Percentiles rank a stretch among this genome's conserved stretches.
These are phyloP conservation scores for Mormyrus lacerda DNA, from an alignment of 2,113 vertebrate species.

Conservation along the genomic window DNA sequence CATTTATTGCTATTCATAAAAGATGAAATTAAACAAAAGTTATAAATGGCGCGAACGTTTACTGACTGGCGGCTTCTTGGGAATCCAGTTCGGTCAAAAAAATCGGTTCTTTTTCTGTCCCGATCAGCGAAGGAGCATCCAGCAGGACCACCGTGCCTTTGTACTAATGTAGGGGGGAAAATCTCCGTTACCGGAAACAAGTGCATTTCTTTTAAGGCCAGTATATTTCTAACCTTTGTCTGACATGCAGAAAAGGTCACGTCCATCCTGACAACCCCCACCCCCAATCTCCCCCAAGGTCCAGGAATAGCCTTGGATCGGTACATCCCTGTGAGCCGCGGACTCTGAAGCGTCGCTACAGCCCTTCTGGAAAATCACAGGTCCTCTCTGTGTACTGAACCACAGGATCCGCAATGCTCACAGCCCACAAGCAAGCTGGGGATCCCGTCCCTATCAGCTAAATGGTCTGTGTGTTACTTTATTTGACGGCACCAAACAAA, in stretches of 20 bases:
- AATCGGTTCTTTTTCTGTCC: background rate
- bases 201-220: slow-evolving; percentile 68
- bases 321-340: slow-evolving; percentile 30
- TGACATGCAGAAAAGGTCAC: slow-evolving; percentile 67
- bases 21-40: background rate
- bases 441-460: background rate
- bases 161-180: slow-evolving; percentile 42
- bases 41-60: slow-evolving; percentile 1
- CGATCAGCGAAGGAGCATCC: slow-evolving; percentile 27
- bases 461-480: background rate
- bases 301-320: slow-evolving; percentile 43
- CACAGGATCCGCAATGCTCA: background rate
- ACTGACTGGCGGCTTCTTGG: background rate
- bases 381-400: background rate
- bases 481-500: background rate
- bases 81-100: background rate
- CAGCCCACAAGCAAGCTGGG: background rate
- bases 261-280: slow-evolving; percentile 40
- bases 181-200: slow-evolving; percentile 64
- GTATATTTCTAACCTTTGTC: slow-evolving; percentile 71
- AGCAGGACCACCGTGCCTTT: slow-evolving; percentile 37
- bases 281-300: slow-evolving; percentile 23
- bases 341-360: slow-evolving; percentile 22
- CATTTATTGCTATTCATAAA: background rate
- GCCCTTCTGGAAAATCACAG: slow-evolving; percentile 12